Evolutionary conservation across 2,888 invertebrate species (phyloP).

Genomic region (Notocelia uddmanniana): DNA sequence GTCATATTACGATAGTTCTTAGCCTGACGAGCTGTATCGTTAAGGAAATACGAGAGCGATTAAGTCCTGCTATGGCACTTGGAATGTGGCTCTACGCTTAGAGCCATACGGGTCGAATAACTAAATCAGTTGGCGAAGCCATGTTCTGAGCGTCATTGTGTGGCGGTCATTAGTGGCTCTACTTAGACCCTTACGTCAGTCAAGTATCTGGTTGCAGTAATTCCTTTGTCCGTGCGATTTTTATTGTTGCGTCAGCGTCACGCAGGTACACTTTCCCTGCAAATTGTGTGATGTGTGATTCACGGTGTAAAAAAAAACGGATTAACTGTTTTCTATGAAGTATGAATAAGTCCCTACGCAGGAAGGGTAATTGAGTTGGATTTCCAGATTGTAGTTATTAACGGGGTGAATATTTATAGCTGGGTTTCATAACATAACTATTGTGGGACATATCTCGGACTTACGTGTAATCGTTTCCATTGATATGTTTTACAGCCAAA

Average conservation of each 20-base stretch:
- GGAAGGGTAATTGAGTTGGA: slow-evolving; percentile 15
- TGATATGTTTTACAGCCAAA: background rate
- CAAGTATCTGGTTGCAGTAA: slow-evolving; percentile 66
- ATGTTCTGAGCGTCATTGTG: slow-evolving; percentile 56
- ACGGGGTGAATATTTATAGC: background rate
- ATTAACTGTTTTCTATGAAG: slow-evolving; percentile 66
- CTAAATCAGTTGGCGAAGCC: slow-evolving; percentile 39
- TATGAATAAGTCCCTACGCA: slow-evolving; percentile 14
- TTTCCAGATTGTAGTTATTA: slow-evolving; percentile 25
- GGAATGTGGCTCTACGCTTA: slow-evolving; percentile 36
- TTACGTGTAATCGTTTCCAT: background rate
- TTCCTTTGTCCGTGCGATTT: slow-evolving; percentile 82
- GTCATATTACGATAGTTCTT: slow-evolving; percentile 33
- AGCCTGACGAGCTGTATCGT: slow-evolving; percentile 29
- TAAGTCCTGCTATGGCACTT: slow-evolving; percentile 33
- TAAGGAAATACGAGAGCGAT: slow-evolving; percentile 36
- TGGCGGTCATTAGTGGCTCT: slow-evolving; percentile 64
- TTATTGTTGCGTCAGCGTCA: slow-evolving; percentile 84
- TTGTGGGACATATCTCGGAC: background rate
- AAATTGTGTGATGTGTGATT: slow-evolving; percentile 74
- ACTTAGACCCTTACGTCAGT: slow-evolving; percentile 69
- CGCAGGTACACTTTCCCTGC: slow-evolving; percentile 79
- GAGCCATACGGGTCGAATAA: slow-evolving; percentile 35
- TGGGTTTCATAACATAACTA: background rate
- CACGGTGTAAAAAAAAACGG: slow-evolving; percentile 64